A percentile compares a stretch with the other conserved stretches of the same genome.
Evolutionary conservation across 2,888 invertebrate genomes (phyloP).

Genomic region (Auanema sp.): DNA sequence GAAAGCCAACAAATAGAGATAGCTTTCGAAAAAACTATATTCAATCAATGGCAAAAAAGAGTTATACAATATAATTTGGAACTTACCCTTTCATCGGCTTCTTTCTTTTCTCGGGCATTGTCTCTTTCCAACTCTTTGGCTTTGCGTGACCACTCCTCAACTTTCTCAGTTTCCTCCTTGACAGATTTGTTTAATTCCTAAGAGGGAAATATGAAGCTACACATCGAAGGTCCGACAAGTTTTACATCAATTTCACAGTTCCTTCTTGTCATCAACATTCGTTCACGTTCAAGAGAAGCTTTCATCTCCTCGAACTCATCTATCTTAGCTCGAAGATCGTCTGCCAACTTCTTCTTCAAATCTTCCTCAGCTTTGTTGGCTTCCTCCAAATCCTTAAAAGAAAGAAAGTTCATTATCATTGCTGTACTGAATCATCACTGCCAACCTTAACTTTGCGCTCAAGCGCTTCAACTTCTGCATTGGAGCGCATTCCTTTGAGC

Average conservation of each 20-base stretch:
- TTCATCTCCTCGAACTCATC: constrained; percentile 46
- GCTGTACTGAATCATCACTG: neutral
- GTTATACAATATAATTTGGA: neutral
- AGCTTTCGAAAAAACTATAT: too few relatives aligned
- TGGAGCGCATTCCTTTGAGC: constrained; percentile 55
- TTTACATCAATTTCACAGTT: constrained; percentile 51
- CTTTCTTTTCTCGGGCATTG: constrained; percentile 37
- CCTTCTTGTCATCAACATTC: constrained; percentile 41
- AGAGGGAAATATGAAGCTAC: neutral
- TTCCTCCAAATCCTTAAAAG: constrained; percentile 35
- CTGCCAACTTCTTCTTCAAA: constrained; percentile 39
- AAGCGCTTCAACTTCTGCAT: constrained; percentile 74
- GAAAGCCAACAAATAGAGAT: too few relatives aligned
- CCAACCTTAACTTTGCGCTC: constrained; percentile 65
- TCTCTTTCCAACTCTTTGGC: constrained; percentile 37
- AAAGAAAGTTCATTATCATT: neutral
- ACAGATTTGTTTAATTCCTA: constrained; percentile 41
- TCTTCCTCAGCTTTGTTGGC: constrained; percentile 37
- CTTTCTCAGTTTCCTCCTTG: constrained; percentile 38
- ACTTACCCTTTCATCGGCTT: constrained; percentile 38
- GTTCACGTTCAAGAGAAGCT: constrained; percentile 46
- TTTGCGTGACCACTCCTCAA: constrained; percentile 40
- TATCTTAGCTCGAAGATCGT: constrained; percentile 39
- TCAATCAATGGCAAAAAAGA: too few relatives aligned
- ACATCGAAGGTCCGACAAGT: neutral